Base-by-base conservation (phyloP, 53 echinoderm and acorn worm species). In the Henricia sp. region DNA sequence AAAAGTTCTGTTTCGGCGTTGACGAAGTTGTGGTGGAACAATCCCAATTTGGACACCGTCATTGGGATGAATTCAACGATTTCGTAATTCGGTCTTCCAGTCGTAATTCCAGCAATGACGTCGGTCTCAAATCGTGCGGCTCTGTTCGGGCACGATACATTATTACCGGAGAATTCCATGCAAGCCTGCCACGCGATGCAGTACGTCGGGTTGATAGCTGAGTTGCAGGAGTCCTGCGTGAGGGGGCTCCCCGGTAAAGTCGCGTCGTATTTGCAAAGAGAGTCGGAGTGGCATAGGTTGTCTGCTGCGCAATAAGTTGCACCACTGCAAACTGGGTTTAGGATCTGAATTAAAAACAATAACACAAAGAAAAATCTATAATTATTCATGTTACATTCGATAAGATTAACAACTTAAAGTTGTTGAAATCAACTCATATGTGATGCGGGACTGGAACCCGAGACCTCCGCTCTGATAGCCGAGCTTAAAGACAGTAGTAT, bases 281-380 rank as follows among this genome's bases (percentile, higher is more conserved):
- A 40, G 19, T 16, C 83, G 12, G 46, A 21, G 27, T 17, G 43
- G 74, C 85, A 85, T 1, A 52, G 23, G 65, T 85, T 85, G 36
- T 72, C 43, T 3, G 51, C 30, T 20, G 85, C 51, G 37, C 85
- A 85, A 52, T 65, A 85, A 14, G 25, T 52, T 26, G 19, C 64
- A 20, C 27, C 29, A 1, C 13, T 37, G 19, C 85, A 85, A 0
- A 25, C 50, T 10, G 85, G 85, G 35, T 63, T 60, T 74, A 85
- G 24, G 52, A 85, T 64, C 85, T 85, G 71, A 52, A 56, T 5
- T n/a, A 17, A 40, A 32, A 82, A 66, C 6, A 25, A 63, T n/a
- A n/a, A n/a, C n/a, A n/a, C n/a, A n/a, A n/a, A n/a, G n/a, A n/a
- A n/a, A n/a, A n/a, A n/a, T n/a, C n/a, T n/a, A n/a, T n/a, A n/a